Conservation (phyloP, 2,888 invertebrate species). For the Drosophila emarginata region DNA sequence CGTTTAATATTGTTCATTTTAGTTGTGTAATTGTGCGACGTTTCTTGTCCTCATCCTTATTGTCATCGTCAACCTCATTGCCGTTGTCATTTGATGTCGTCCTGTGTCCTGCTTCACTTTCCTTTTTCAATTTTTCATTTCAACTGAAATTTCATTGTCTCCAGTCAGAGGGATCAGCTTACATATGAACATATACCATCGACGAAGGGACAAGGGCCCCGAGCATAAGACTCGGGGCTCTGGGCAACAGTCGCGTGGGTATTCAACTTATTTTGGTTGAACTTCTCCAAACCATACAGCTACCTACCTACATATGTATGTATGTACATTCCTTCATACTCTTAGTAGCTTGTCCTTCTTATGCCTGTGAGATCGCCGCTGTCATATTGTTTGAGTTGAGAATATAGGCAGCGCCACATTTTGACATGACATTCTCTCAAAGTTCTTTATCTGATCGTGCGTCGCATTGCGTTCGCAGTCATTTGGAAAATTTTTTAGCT, state of each 20-base stretch:
- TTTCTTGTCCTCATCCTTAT: conserved; percentile 47
- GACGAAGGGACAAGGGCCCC: neutral
- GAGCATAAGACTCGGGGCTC: neutral
- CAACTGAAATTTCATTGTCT: conserved; percentile 57
- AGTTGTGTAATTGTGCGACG: conserved; percentile 74
- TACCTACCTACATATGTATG: conserved; percentile 9
- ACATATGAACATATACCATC: conserved; percentile 25
- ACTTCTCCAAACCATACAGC: conserved; percentile 2
- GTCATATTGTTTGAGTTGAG: conserved; percentile 49
- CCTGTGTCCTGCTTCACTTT: conserved; percentile 59
- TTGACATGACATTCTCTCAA: conserved; percentile 68
- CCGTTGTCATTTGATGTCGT: conserved; percentile 26
- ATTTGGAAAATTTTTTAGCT: conserved; percentile 61
- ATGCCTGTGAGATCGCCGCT: conserved; percentile 28
- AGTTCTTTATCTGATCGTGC: conserved; percentile 66
- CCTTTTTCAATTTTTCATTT: conserved; percentile 68
- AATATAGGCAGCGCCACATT: conserved; percentile 60
- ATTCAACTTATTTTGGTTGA: conserved; percentile 38
- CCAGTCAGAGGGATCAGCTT: conserved; percentile 55
- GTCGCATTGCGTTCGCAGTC: conserved; percentile 58
- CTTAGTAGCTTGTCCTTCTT: conserved; percentile 7
- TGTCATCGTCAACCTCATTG: conserved; percentile 8
- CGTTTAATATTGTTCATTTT: conserved; percentile 74
- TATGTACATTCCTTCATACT: too few species aligned
- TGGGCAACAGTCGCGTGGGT: conserved; percentile 36